phyloP scores from a whole-genome alignment of 2,888 invertebrate genomes.

The Dasypolia templi region DNA sequence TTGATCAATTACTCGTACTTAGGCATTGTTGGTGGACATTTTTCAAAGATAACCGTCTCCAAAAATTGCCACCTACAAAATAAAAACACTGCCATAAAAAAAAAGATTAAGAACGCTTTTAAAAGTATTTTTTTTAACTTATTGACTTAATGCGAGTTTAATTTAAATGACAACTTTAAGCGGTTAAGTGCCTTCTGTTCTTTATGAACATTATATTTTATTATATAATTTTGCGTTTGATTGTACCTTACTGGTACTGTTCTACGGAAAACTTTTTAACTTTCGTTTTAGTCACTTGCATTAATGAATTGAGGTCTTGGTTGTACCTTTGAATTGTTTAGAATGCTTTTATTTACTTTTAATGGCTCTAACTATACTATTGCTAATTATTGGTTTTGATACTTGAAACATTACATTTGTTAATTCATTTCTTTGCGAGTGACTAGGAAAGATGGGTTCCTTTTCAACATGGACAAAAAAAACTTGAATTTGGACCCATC shows the following conservation, averaged over 20 bases:
- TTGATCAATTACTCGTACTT: constrained; percentile 88
- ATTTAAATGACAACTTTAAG: constrained; percentile 62
- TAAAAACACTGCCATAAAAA: constrained; percentile 83
- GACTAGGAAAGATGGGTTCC: constrained; percentile 42
- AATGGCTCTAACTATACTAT: constrained; percentile 6
- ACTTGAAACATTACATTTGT: constrained; percentile 29
- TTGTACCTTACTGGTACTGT: constrained; percentile 47
- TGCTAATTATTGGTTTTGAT: constrained; percentile 24
- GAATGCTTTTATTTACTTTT: constrained; percentile 24
- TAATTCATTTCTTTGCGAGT: constrained; percentile 53
- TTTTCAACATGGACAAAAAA: constrained; percentile 28
- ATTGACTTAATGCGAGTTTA: constrained; percentile 59
- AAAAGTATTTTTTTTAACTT: constrained; percentile 60
- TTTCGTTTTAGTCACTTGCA: constrained; percentile 53
- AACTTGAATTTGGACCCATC: constrained; percentile 40
- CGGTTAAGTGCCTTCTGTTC: constrained; percentile 69
- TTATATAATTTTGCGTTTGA: constrained; percentile 56
- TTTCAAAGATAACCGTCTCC: constrained; percentile 63
- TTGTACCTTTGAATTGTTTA: constrained; percentile 25
- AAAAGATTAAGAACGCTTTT: constrained; percentile 62
- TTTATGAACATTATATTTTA: constrained; percentile 65
- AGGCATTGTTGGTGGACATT: constrained; percentile 81
- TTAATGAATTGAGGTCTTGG: constrained; percentile 32
- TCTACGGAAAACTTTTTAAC: constrained; percentile 31
- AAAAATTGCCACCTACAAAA: constrained; percentile 77